Evolutionary conservation across 1,140 invertebrate species (phyloP).

Genomic region (Catajapyx aquilonaris): DNA sequence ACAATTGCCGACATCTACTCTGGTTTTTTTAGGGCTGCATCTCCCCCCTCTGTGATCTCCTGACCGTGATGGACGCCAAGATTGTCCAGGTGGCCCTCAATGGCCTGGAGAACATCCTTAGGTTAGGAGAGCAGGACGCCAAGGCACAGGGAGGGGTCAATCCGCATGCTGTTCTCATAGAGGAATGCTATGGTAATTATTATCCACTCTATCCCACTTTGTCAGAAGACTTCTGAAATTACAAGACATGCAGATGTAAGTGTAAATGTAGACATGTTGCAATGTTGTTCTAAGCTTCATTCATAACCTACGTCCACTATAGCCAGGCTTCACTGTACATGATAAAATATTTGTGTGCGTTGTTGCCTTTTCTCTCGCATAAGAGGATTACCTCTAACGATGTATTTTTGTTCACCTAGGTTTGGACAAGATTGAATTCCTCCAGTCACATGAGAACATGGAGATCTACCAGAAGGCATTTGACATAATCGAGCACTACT

Average conservation of each 20-base stretch:
- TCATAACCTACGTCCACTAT: no score
- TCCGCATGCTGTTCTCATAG: constrained; percentile 75
- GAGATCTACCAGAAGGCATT: constrained; percentile 93
- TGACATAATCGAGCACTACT: constrained; percentile 90
- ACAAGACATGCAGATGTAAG: no score
- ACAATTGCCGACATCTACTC: no score
- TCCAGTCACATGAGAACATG: constrained; percentile 89
- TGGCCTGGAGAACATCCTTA: constrained; percentile 87
- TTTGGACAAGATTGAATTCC: constrained; percentile 89
- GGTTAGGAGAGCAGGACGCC: constrained; percentile 68
- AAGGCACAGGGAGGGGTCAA: constrained; percentile 47
- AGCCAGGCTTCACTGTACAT: no score
- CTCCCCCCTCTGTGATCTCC: constrained; percentile 78
- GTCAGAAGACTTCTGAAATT: no score
- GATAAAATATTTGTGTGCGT: no score
- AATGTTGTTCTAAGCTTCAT: no score
- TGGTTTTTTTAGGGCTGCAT: constrained; percentile 46
- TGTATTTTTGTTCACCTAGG: constrained; percentile 32
- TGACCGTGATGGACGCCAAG: constrained; percentile 84
- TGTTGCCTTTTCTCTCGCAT: no score
- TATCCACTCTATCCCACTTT: background rate
- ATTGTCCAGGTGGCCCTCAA: constrained; percentile 96
- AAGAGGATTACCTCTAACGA: no score
- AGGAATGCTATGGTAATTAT: constrained; percentile 81
- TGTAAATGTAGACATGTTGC: no score